phyloP scores from a whole-genome alignment of 2,797 vertebrate genomes.

The Sebastolobus altivelis region DNA sequence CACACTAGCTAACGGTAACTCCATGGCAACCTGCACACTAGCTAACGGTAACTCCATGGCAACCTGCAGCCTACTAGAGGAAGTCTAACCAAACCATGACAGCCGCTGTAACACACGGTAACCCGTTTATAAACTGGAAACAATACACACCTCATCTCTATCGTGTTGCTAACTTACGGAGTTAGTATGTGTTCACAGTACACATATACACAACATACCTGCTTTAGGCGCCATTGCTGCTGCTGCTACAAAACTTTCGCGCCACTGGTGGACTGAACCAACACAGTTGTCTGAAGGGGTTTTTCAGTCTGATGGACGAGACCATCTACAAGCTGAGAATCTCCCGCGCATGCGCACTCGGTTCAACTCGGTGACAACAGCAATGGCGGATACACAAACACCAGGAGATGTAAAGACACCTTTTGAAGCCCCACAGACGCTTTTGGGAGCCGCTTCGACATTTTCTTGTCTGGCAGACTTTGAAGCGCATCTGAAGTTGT shows the following conservation, averaged over 20 bases:
- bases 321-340: background rate
- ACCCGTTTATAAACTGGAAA: background rate
- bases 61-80: background rate
- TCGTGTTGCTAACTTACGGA: fast-evolving
- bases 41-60: too few relatives aligned
- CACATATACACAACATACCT: conserved; percentile 40
- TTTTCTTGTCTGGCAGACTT: background rate
- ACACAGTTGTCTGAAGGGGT: background rate
- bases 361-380: background rate
- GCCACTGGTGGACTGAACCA: conserved; percentile 13
- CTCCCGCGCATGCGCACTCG: background rate
- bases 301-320: background rate
- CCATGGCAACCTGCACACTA: too few relatives aligned
- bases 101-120: background rate
- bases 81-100: background rate
- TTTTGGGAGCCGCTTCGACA: background rate
- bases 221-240: conserved; percentile 66
- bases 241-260: conserved; percentile 34
- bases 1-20: too few relatives aligned
- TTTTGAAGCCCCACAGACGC: too few relatives aligned
- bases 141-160: background rate
- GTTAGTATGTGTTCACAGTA: background rate
- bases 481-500: background rate
- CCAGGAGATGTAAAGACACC: too few relatives aligned
- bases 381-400: background rate